Percentiles rank a stretch among this genome's conserved stretches.
These are phyloP conservation scores for Catharus ustulatus DNA, from an alignment of 2,797 vertebrate genomes.

Conservation along the genomic window DNA sequence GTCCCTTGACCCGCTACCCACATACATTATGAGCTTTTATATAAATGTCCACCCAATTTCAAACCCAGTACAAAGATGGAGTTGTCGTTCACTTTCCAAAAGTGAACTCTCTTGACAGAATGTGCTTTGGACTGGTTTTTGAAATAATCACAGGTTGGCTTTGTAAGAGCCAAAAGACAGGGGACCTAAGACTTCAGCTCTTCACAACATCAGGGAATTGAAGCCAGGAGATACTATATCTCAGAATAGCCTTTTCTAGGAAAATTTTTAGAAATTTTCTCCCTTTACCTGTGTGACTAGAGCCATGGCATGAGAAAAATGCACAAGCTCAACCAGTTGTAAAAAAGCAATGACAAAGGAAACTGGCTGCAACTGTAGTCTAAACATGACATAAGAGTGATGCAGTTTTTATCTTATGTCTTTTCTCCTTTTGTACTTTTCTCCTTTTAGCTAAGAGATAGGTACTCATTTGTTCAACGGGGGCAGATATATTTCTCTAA, in stretches of 20 bases:
- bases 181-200: background rate
- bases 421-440: background rate
- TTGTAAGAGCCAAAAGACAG: background rate
- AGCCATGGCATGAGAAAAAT: background rate
- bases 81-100: background rate
- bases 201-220: background rate
- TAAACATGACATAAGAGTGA: background rate
- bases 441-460: background rate
- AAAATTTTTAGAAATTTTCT: background rate
- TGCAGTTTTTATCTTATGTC: background rate
- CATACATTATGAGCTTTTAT: background rate
- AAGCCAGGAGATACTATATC: background rate
- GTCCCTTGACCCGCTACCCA: background rate
- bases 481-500: background rate
- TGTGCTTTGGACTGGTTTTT: background rate
- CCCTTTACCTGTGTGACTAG: background rate
- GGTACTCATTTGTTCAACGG: background rate
- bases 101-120: background rate
- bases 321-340: background rate
- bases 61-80: background rate
- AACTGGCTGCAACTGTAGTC: background rate
- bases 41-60: background rate
- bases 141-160: background rate
- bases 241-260: background rate
- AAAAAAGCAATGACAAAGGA: background rate